Base-by-base conservation (phyloP, 2,113 vertebrate genomes). In the Rousettus leschenaultii region DNA sequence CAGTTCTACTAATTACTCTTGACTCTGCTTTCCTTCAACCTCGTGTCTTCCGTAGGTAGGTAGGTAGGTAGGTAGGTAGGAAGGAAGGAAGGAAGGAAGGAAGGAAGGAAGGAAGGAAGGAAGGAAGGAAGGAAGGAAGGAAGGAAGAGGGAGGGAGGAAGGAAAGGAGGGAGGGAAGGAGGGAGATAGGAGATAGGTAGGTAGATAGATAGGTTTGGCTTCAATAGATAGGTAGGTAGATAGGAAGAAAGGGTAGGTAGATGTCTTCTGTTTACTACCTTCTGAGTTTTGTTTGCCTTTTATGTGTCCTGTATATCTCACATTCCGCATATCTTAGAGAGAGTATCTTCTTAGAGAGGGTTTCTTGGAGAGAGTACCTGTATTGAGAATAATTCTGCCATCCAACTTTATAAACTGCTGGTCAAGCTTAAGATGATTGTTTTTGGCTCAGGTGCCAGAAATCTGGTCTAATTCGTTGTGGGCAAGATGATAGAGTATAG, bases 201-300 rank as follows among this genome's bases (percentile, higher is more conserved):
- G 26, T 61, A 61, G 33, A 45, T 40, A 40, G 43, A 43, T 45
- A 45, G 10, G 10, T 45, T 45, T 12, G 45, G 10, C 45, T 45
- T 45, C 10, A 45, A 9, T 45, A 45, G 45, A 40, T 66, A 66
- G 65, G 65, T 68, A n/a, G 6, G 16, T 73, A 43, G 70, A 14
- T 30, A 74, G 11, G 15, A 40, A n/a, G 4, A 9, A 28, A 68
- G 48, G 18, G 24, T 38, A 3, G 13, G 59, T 68, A 48, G 15
- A 38, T n/a, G 65, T 45, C 78, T 59, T 93, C 63, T 91, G 5
- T 74, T 66, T 63, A 40, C 30, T 68, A 18, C 77, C 57, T 45
- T 74, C 28, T 75, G 51, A 80, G 74, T 85, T 87, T 77, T 86
- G 22, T 78, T 28, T 96, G 51, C 30, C 61, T 73, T 95, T 79